A percentile compares a stretch with the other conserved stretches of the same genome.
Evolutionary conservation across 2,113 vertebrate genomes (phyloP).

Genomic region (Calcarius ornatus): DNA sequence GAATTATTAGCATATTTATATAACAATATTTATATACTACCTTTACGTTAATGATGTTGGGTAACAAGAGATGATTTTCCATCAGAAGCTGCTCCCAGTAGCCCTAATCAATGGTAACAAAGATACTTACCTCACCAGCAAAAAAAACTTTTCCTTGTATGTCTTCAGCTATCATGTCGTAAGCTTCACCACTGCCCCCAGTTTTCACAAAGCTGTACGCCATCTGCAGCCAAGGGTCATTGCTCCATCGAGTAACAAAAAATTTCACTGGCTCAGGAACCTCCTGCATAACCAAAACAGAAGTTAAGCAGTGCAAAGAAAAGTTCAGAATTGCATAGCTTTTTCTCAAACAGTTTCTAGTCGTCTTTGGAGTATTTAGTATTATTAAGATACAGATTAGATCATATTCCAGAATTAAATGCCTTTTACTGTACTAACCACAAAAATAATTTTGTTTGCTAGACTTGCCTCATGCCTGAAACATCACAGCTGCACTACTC

Average conservation of each 20-base stretch:
- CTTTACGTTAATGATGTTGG: neutral
- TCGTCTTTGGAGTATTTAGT: neutral
- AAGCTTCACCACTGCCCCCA: slow-evolving; percentile 93
- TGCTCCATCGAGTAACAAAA: slow-evolving; percentile 91
- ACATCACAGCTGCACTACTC: neutral
- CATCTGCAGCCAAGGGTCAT: slow-evolving; percentile 94
- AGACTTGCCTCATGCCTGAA: neutral
- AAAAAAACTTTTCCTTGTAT: slow-evolving; percentile 93
- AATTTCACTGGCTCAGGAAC: slow-evolving; percentile 89
- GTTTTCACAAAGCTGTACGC: slow-evolving; percentile 96
- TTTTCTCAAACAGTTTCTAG: neutral
- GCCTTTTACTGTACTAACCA: neutral
- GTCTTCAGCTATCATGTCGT: slow-evolving; percentile 93
- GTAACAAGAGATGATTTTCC: neutral
- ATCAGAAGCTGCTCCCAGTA: neutral
- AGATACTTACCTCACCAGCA: slow-evolving; percentile 86
- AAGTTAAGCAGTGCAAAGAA: neutral
- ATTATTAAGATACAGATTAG: neutral
- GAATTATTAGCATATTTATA: neutral
- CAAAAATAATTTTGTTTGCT: neutral
- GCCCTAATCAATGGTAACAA: neutral
- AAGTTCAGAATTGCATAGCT: neutral
- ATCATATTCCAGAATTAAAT: neutral
- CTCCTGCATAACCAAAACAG: slow-evolving; percentile 72
- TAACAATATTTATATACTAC: neutral